These are phyloP conservation scores for Chlorospingus flavigularis DNA, from an alignment of 2,797 vertebrate species.

Conservation along the genomic window DNA sequence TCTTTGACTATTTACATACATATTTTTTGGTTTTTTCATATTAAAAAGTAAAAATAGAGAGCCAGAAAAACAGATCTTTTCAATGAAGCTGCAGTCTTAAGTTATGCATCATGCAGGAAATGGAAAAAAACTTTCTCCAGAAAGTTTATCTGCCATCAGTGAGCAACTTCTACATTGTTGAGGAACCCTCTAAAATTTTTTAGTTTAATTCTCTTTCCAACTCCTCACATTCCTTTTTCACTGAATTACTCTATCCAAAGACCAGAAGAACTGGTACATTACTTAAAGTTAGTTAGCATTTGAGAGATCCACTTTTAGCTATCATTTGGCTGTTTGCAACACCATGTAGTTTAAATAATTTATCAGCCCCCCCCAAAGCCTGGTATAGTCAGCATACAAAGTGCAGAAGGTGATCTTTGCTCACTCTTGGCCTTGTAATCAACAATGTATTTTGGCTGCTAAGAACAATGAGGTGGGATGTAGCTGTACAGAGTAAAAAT, in stretches of 20 bases:
- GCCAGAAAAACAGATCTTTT: not conserved
- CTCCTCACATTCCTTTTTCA: not conserved
- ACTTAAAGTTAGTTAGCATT: not conserved
- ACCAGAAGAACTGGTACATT: not conserved
- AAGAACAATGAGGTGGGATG: not conserved
- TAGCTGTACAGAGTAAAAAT: not conserved
- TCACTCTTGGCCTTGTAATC: not conserved
- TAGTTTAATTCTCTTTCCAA: not conserved
- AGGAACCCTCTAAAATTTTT: not conserved
- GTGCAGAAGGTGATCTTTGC: not conserved
- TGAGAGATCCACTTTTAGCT: not conserved
- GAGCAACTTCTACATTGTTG: not conserved
- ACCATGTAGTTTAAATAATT: not conserved
- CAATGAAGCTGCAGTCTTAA: not conserved
- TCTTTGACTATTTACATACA: not conserved
- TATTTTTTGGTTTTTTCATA: not conserved
- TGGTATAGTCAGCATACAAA: not conserved
- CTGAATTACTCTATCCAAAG: not conserved
- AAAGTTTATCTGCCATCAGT: not conserved
- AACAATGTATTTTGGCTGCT: not conserved
- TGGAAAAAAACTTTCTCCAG: not conserved
- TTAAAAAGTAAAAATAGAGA: not conserved
- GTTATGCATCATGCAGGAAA: not conserved
- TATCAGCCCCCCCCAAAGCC: not conserved
- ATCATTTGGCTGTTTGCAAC: not conserved